phyloP scores from a whole-genome alignment of 1,140 invertebrate species.

The Apis florea region DNA sequence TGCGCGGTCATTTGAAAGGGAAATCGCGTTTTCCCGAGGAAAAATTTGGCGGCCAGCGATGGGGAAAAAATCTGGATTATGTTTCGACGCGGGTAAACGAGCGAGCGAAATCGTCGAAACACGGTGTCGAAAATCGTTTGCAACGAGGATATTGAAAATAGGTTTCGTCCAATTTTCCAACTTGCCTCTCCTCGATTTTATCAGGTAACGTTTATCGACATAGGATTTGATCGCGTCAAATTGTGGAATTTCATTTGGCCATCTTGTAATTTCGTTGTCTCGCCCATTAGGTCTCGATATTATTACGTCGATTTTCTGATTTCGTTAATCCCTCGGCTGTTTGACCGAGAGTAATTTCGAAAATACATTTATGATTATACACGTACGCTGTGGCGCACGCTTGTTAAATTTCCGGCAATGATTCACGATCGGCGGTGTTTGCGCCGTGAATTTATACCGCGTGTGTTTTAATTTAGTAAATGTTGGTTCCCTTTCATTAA shows the following conservation, averaged over 20 bases:
- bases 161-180: background rate
- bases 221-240: too few species aligned
- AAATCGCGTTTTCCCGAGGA: constrained; percentile 54
- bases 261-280: background rate
- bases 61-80: constrained; percentile 52
- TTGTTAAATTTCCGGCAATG: too few species aligned
- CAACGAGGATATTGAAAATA: background rate
- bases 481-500: background rate
- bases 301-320: background rate
- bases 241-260: background rate
- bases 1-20: constrained; percentile 56
- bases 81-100: constrained; percentile 27
- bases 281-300: background rate
- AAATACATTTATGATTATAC: background rate
- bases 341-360: background rate
- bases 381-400: too few species aligned
- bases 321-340: background rate
- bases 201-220: background rate
- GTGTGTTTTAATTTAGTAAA: constrained; percentile 1
- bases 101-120: background rate
- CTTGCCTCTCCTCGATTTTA: background rate
- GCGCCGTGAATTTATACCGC: background rate
- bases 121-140: background rate
- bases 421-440: background rate
- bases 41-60: constrained; percentile 28